phyloP scores from a whole-genome alignment of 2,888 invertebrate species.

The Pyralis farinalis region DNA sequence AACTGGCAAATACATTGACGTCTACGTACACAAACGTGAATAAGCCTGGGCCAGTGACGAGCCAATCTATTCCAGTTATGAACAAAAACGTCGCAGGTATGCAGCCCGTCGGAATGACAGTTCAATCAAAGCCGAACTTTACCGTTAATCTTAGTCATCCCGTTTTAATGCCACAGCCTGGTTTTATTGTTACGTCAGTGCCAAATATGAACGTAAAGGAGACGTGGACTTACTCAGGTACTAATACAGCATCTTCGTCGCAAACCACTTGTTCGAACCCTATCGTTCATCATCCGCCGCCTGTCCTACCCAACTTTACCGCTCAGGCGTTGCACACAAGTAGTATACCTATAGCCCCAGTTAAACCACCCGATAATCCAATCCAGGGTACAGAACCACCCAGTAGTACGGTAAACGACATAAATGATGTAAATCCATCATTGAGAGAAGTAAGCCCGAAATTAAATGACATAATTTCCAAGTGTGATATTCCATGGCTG shows the following conservation, averaged over 20 bases:
- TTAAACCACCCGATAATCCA: slow-evolving; percentile 72
- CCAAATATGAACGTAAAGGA: slow-evolving; percentile 76
- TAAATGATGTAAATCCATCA: slow-evolving; percentile 31
- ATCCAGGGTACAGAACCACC: slow-evolving; percentile 73
- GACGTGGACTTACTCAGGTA: slow-evolving; percentile 66
- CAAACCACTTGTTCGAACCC: slow-evolving; percentile 58
- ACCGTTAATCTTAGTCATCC: slow-evolving; percentile 77
- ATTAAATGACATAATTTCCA: slow-evolving; percentile 31
- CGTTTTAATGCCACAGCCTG: slow-evolving; percentile 68
- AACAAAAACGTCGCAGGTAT: slow-evolving; percentile 72
- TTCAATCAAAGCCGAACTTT: slow-evolving; percentile 74
- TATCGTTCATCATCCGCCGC: slow-evolving; percentile 59
- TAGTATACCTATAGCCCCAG: slow-evolving; percentile 72
- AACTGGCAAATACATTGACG: slow-evolving; percentile 62
- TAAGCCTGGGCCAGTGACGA: slow-evolving; percentile 56
- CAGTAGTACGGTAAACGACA: slow-evolving; percentile 67
- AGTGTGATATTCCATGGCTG: slow-evolving; percentile 74
- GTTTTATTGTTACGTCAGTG: slow-evolving; percentile 76
- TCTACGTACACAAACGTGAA: slow-evolving; percentile 54
- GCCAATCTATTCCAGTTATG: slow-evolving; percentile 58
- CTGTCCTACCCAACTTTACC: slow-evolving; percentile 57
- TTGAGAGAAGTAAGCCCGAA: slow-evolving; percentile 1
- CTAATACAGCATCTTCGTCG: slow-evolving; percentile 46
- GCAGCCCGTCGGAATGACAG: slow-evolving; percentile 67
- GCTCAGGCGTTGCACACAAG: slow-evolving; percentile 59